Conservation (phyloP, 2,888 invertebrate species). For the Mimas tiliae region DNA sequence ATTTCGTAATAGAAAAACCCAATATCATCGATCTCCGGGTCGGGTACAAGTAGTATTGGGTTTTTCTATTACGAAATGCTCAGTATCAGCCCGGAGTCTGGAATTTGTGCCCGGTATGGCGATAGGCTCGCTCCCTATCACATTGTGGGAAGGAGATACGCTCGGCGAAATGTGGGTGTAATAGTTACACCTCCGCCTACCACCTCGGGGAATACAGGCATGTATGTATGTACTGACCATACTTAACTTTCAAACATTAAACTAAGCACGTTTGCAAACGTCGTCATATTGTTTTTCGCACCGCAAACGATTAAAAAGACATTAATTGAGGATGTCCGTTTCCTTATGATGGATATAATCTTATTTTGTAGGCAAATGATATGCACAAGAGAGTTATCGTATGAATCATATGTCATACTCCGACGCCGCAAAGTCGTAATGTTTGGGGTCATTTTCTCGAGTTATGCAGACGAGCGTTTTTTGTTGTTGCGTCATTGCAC, state of each 20-base stretch:
- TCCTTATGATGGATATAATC: conserved; percentile 31
- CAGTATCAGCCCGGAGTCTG: too few species aligned
- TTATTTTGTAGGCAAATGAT: conserved; percentile 11
- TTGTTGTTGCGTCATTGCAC: neutral
- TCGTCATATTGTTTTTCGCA: neutral
- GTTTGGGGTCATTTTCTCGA: conserved; percentile 15
- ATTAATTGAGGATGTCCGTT: conserved; percentile 41
- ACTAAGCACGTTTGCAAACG: conserved; percentile 4
- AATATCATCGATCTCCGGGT: too few species aligned
- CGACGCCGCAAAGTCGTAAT: conserved; percentile 7
- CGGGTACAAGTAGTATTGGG: too few species aligned
- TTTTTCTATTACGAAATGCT: too few species aligned
- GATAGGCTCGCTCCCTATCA: too few species aligned
- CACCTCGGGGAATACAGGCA: too few species aligned
- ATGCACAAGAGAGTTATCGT: conserved; percentile 8
- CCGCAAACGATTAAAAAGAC: neutral
- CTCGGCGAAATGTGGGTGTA: too few species aligned
- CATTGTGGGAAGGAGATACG: too few species aligned
- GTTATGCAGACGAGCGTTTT: conserved; percentile 3
- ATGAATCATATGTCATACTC: conserved; percentile 4
- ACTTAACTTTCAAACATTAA: neutral
- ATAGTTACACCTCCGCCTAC: too few species aligned
- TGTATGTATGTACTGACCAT: neutral
- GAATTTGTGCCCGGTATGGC: too few species aligned
- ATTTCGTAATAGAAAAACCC: too few species aligned